phyloP scores from a whole-genome alignment of 2,888 invertebrate species.

The Hypena proboscidalis region DNA sequence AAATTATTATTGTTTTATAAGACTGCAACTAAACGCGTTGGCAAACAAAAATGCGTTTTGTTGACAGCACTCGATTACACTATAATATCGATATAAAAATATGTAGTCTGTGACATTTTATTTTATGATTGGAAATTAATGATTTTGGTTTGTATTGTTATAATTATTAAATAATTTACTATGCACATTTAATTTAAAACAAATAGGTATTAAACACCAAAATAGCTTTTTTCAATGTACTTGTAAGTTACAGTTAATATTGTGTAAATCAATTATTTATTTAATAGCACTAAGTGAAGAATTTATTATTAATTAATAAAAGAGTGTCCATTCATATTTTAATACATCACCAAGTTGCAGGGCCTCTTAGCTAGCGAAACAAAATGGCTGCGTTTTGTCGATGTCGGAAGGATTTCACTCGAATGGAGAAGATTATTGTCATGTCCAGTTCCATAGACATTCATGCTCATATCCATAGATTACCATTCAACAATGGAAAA shows the following conservation, averaged over 20 bases:
- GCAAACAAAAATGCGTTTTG: neutral
- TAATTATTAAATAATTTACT: conserved; percentile 7
- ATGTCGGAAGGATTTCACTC: conserved; percentile 12
- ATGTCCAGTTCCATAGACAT: no score
- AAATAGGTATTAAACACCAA: conserved; percentile 15
- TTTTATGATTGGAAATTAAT: no score
- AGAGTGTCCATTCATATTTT: conserved; percentile 39
- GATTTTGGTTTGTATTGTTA: conserved; percentile 1
- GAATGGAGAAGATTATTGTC: no score
- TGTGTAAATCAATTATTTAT: conserved; percentile 40
- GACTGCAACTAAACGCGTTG: conserved; percentile 4
- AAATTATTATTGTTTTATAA: conserved; percentile 25
- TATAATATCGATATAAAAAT: no score
- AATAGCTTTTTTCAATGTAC: conserved; percentile 12
- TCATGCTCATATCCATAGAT: no score
- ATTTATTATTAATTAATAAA: conserved; percentile 47
- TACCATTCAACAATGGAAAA: no score
- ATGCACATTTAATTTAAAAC: conserved; percentile 14
- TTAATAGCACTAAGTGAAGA: conserved; percentile 42
- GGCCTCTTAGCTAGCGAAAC: conserved; percentile 30
- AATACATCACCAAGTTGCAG: conserved; percentile 31
- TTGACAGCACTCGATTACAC: no score
- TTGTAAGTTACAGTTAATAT: conserved; percentile 17
- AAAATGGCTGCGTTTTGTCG: conserved; percentile 5
- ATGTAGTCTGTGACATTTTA: no score